Conservation (phyloP, 1,140 invertebrate genomes). For the Caenorhabditis briggsae region DNA sequence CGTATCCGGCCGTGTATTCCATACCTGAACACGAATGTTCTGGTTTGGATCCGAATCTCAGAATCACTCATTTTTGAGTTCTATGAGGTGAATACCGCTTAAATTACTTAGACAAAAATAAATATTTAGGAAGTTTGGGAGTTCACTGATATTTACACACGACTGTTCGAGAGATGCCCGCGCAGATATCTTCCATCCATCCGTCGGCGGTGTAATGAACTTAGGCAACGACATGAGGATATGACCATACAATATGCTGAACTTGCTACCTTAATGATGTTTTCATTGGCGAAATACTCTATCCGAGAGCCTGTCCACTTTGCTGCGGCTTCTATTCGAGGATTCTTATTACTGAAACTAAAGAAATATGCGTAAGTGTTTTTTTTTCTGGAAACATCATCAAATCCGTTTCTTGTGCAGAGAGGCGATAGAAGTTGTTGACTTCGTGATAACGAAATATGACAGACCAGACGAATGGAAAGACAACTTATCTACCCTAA, state of each 20-base stretch:
- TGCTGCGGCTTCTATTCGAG: constrained; percentile 4
- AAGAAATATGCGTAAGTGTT: constrained; percentile 29
- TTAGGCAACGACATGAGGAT: not conserved
- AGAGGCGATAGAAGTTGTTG: constrained; percentile 11
- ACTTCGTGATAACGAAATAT: not conserved
- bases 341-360: constrained; percentile 17
- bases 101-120: not conserved
- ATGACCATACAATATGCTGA: constrained; percentile 25
- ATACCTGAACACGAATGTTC: constrained; percentile 34
- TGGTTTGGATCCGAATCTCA: constrained; percentile 3
- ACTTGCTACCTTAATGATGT: constrained; percentile 24
- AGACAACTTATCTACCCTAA: not conserved
- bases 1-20: constrained; percentile 16
- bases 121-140: constrained; percentile 15
- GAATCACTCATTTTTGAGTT: constrained; percentile 10
- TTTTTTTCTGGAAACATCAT: too few relatives aligned
- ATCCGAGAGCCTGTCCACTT: constrained; percentile 37
- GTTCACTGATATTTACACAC: constrained; percentile 6
- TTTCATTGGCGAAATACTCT: constrained; percentile 13
- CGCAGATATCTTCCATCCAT: not conserved
- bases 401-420: not conserved
- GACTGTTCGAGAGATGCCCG: not conserved
- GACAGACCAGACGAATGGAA: not conserved
- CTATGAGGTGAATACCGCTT: not conserved
- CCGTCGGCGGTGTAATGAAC: constrained; percentile 1